These are phyloP conservation scores for Catocala fraxini DNA, from an alignment of 2,888 invertebrate genomes.

Conservation along the genomic window DNA sequence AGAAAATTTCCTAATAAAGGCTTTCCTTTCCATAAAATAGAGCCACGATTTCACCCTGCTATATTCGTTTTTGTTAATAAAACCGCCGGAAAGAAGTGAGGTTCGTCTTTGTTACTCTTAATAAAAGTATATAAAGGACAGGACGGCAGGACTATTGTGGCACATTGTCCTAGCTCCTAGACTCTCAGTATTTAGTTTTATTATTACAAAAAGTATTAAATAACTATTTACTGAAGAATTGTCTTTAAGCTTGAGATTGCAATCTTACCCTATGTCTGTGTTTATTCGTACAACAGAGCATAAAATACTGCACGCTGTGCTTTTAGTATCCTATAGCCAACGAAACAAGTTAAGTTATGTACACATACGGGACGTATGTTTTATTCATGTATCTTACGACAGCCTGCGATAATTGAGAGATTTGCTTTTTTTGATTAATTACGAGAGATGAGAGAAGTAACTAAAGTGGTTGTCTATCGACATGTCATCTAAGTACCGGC, in stretches of 20 bases:
- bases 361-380: too few species aligned
- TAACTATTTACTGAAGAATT: not conserved
- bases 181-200: not conserved
- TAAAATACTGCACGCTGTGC: too few species aligned
- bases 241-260: not conserved
- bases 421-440: too few species aligned
- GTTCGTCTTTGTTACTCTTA: conserved; percentile 37
- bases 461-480: too few species aligned
- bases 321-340: too few species aligned
- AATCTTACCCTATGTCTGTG: not conserved
- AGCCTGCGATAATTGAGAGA: too few species aligned
- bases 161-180: conserved; percentile 4
- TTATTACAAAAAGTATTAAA: not conserved
- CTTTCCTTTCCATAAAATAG: conserved; percentile 25
- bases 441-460: too few species aligned
- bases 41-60: conserved; percentile 17
- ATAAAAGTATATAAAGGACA: conserved; percentile 40
- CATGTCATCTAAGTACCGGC: too few species aligned
- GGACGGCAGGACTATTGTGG: conserved; percentile 16
- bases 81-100: conserved; percentile 32
- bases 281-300: not conserved
- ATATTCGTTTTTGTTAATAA: conserved; percentile 37
- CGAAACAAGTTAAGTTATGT: too few species aligned
- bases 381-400: too few species aligned
- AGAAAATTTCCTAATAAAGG: conserved; percentile 28